A percentile compares a stretch with the other conserved stretches of the same genome.
Conservation (phyloP, 2,113 vertebrate genomes). For the Dicrurus megarhynchus region DNA sequence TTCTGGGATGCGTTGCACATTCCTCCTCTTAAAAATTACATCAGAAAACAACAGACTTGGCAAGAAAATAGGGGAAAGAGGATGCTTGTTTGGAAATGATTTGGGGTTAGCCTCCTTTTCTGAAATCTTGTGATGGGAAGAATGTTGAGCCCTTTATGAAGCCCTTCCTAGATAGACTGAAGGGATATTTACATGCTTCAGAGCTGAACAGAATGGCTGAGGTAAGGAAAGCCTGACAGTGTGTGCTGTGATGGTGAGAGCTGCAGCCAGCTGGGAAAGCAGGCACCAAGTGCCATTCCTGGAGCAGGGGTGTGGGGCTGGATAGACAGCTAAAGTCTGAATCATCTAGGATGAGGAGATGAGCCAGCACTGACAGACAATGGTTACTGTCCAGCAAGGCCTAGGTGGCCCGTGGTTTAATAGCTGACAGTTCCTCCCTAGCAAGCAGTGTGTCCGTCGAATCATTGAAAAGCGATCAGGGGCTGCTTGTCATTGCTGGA, state of each 20-base stretch:
- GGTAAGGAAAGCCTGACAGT: background rate
- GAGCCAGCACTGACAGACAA: background rate
- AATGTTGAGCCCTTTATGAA: background rate
- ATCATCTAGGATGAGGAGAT: background rate
- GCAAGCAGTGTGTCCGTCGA: background rate
- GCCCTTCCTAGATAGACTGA: background rate
- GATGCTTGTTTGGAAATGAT: background rate
- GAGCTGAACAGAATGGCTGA: background rate
- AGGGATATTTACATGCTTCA: background rate
- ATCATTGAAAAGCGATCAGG: background rate
- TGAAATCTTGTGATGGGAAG: background rate
- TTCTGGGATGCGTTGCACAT: background rate
- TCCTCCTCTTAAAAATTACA: background rate
- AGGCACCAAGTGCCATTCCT: fast-evolving
- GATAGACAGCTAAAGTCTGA: background rate
- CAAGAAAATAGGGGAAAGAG: background rate
- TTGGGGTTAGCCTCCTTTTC: background rate
- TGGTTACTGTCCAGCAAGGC: background rate
- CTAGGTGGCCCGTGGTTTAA: background rate
- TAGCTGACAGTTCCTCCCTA: background rate
- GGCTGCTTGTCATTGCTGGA: background rate
- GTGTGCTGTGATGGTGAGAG: background rate
- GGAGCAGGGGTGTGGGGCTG: fast-evolving
- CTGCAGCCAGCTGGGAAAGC: background rate
- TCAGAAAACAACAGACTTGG: background rate